Base-by-base conservation (phyloP, 92 coral and sea anemone species). In the Heliopora coerulea region DNA sequence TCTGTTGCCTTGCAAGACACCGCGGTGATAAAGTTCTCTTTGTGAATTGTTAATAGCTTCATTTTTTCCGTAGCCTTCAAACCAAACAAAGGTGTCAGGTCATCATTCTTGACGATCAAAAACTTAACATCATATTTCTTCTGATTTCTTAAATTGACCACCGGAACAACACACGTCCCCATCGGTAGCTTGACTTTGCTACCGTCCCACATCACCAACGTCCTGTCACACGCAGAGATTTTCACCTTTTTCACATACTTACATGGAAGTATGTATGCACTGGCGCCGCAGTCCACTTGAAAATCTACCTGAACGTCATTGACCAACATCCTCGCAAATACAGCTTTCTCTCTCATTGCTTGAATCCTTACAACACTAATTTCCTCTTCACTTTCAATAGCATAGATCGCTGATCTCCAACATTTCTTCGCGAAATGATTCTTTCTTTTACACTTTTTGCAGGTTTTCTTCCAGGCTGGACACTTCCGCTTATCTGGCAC, bases 241-340 rank as follows among this genome's bases (percentile, higher is more conserved):
- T 58, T 72, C 54, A 56, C 79, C 15, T 60, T 64, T 34, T 35
- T 61, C 8, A 35, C 78, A 42, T 24, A 63, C 59, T 67, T 44
- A n/a, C 59, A 67, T 58, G 33, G 60, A 26, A 56, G 61, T 66
- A 49, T 31, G 46, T 35, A 50, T 12, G 73, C 73, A 48, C 85
- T 56, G 31, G 85, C 79, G 0, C 87, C 85, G 62, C 91, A 78
- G 59, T 83, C 87, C 59, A 79, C 73, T 30, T 86, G 87, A 67
- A 86, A 86, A 13, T 37, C 72, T 44, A 84, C 67, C 30, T 18
- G 19, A 18, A 26, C 50, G 58, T 40, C 50, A 15, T 61, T 73
- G 34, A 65, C 82, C 56, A 80, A 18, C 79, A 79, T 80, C 40
- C 59, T 31, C 4, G 79, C 64, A 72, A 70, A 80, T 58, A 70